phyloP scores from a whole-genome alignment of 2,888 invertebrate genomes.

The Mycalesis mineus region DNA sequence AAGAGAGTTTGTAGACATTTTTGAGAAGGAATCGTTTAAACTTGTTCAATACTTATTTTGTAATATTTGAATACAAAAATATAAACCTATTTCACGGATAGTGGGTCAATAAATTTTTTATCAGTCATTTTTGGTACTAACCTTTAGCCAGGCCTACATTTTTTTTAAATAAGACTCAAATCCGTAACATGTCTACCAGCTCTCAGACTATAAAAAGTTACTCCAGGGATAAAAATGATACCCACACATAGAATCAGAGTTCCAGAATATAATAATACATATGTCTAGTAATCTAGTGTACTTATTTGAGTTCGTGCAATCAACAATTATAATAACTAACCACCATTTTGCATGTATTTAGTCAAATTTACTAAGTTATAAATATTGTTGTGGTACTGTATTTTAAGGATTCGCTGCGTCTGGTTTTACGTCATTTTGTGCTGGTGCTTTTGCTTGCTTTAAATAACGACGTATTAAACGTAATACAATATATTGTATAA shows the following conservation, averaged over 20 bases:
- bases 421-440: slow-evolving; percentile 9
- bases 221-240: background rate
- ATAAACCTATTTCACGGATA: too few species aligned
- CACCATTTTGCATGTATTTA: slow-evolving; percentile 4
- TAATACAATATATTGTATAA: too few species aligned
- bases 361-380: slow-evolving; percentile 15
- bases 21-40: too few species aligned
- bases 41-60: too few species aligned
- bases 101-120: too few species aligned
- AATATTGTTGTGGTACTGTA: slow-evolving; percentile 7
- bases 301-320: background rate
- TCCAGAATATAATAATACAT: background rate
- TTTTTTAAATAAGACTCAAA: too few species aligned
- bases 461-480: too few species aligned
- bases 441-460: background rate
- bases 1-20: too few species aligned
- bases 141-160: too few species aligned
- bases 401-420: slow-evolving; percentile 3
- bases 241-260: background rate
- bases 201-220: background rate
- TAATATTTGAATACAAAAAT: too few species aligned
- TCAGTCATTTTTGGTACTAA: too few species aligned
- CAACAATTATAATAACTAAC: background rate
- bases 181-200: too few species aligned
- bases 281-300: background rate